Evolutionary conservation across 2,113 vertebrate species (phyloP), one percentile per base, ranked within the genome.

Genomic region (Piaya cayana): DNA sequence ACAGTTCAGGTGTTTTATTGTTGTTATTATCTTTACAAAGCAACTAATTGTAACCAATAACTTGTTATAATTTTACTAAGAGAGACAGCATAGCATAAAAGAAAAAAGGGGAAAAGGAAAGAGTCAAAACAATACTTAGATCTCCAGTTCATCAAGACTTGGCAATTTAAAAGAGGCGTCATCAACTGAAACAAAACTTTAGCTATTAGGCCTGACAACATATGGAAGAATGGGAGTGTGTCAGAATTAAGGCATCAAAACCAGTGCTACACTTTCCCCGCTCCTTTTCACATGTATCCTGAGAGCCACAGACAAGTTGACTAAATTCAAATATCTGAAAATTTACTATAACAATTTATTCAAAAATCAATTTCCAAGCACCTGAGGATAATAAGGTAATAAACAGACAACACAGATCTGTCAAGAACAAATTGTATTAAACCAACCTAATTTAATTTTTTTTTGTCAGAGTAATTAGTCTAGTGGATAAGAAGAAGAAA

Each of bases 351-450:
- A 69, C 12, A 88, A 74, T 83, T 74, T 62, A 83, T 63, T 74
- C 10, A 74, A 80, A 94, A 95, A 94, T 70, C 88, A 55, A 52
- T 94, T 96, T 92, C 23, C 43, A 90, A 77, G 45, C 47, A 97
- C 59, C 42, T 92, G 50, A 20, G 43, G 19, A 84, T 71, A 89
- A 86, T 47, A 89, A 82, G 75, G 90, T 45, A 90, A 89, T 75
- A 96, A 84, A 91, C 50, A 96, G 88, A 68, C 58, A 90, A 64
- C 60, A 75, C 12, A 76, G 21, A 96, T 72, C 87, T 95, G 47
- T 69, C 70, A 92, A 77, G 79, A 96, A 75, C 49, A 93, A 88
- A 95, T 82, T 11, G 13, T 45, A 89, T 93, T 88, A 92, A 91
- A 72, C 5, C 36, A 82, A 49, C 11, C 15, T 87, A 80, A 83